A percentile compares a stretch with the other conserved stretches of the same genome.
These are phyloP conservation scores for Plestiodon gilberti DNA, from an alignment of 2,113 vertebrate species.

Conservation along the genomic window DNA sequence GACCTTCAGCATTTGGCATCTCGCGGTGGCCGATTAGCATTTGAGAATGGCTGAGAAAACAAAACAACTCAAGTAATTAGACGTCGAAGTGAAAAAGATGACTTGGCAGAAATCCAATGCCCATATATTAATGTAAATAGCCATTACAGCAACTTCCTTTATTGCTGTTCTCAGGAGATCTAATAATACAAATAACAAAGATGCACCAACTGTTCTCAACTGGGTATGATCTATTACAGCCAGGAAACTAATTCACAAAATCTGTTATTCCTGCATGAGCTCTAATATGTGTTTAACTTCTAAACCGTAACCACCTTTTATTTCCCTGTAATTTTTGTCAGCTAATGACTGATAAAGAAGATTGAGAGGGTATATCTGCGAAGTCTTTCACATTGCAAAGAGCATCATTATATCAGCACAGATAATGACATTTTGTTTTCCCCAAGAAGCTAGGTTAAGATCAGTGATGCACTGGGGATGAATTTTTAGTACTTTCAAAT, in stretches of 20 bases:
- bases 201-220: constrained; percentile 40
- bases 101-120: constrained; percentile 51
- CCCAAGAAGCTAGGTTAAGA: constrained; percentile 12
- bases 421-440: background rate
- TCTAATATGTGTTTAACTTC: constrained; percentile 28
- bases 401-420: background rate
- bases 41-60: constrained; percentile 50
- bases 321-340: background rate
- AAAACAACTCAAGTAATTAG: constrained; percentile 49
- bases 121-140: constrained; percentile 62
- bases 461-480: constrained; percentile 7
- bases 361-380: constrained; percentile 8
- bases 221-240: constrained; percentile 9
- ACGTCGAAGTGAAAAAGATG: constrained; percentile 46
- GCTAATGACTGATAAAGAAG: fast-evolving
- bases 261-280: constrained; percentile 4
- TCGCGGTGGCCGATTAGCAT: constrained; percentile 53
- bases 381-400: constrained; percentile 4
- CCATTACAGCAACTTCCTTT: constrained; percentile 54
- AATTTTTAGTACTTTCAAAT: constrained; percentile 10
- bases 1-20: constrained; percentile 39
- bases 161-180: constrained; percentile 47
- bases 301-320: constrained; percentile 13
- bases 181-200: constrained; percentile 49
- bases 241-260: constrained; percentile 40